phyloP scores from a whole-genome alignment of 1,140 invertebrate genomes.

The Caenorhabditis latens region DNA sequence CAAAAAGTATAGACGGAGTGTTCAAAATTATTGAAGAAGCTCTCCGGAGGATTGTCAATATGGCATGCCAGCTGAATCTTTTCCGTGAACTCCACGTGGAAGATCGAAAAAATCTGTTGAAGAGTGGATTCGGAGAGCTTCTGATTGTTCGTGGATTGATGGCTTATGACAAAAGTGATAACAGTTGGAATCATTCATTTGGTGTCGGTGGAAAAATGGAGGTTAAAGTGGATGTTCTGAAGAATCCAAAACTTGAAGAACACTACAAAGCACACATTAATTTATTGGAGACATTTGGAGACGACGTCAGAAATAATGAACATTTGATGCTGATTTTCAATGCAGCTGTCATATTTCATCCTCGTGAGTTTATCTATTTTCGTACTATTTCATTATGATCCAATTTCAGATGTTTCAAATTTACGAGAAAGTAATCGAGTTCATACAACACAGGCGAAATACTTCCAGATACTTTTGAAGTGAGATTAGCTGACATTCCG shows the following conservation, averaged over 20 bases:
- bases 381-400: neutral
- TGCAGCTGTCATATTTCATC: slow-evolving; percentile 50
- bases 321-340: slow-evolving; percentile 33
- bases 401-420: neutral
- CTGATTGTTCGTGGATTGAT: slow-evolving; percentile 90
- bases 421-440: slow-evolving; percentile 7
- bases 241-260: slow-evolving; percentile 76
- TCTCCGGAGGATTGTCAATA: slow-evolving; percentile 49
- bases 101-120: slow-evolving; percentile 57
- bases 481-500: neutral
- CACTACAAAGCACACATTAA: slow-evolving; percentile 28
- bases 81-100: slow-evolving; percentile 57
- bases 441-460: neutral
- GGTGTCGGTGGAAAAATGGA: slow-evolving; percentile 67
- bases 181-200: slow-evolving; percentile 84
- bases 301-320: slow-evolving; percentile 41
- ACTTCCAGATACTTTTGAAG: slow-evolving; percentile 50
- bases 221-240: slow-evolving; percentile 88
- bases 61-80: slow-evolving; percentile 24
- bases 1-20: slow-evolving; percentile 33
- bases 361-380: neutral
- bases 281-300: slow-evolving; percentile 6
- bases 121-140: slow-evolving; percentile 83
- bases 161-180: slow-evolving; percentile 87
- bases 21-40: slow-evolving; percentile 59